Evolutionary conservation across 2,797 vertebrate genomes (phyloP).

Genomic region (Petrocephalus sullivani): DNA sequence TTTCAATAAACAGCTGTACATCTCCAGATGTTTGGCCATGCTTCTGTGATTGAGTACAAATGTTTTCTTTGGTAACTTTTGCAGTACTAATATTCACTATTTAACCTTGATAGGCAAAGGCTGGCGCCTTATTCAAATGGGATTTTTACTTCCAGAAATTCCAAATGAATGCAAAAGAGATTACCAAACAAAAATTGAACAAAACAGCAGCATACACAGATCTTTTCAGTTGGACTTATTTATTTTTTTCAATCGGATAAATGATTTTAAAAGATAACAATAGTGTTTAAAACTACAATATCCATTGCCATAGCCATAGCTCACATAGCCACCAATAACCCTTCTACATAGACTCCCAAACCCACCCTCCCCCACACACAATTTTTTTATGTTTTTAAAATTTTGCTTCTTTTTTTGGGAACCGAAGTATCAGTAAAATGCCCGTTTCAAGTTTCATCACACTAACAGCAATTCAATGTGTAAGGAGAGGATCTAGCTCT

Average conservation of each 20-base stretch:
- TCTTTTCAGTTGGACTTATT: constrained; percentile 54
- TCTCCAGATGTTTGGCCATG: background rate
- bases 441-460: constrained; percentile 91
- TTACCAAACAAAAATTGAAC: background rate
- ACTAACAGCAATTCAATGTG: constrained; percentile 93
- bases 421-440: constrained; percentile 83
- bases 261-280: constrained; percentile 99
- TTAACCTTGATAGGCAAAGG: background rate
- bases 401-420: constrained; percentile 58
- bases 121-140: background rate
- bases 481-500: constrained; percentile 81
- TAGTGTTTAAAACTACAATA: constrained; percentile 99
- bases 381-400: constrained; percentile 40
- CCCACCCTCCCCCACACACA: constrained; percentile 34
- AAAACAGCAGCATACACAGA: constrained; percentile 32
- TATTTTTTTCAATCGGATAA: constrained; percentile 94
- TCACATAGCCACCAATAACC: constrained; percentile 91
- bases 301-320: constrained; percentile 91
- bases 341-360: constrained; percentile 60
- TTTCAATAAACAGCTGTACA: constrained; percentile 5
- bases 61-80: background rate
- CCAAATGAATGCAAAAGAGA: background rate
- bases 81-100: background rate
- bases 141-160: background rate
- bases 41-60: background rate